phyloP scores from a whole-genome alignment of 2,888 invertebrate genomes.

The Erebia aethiops region DNA sequence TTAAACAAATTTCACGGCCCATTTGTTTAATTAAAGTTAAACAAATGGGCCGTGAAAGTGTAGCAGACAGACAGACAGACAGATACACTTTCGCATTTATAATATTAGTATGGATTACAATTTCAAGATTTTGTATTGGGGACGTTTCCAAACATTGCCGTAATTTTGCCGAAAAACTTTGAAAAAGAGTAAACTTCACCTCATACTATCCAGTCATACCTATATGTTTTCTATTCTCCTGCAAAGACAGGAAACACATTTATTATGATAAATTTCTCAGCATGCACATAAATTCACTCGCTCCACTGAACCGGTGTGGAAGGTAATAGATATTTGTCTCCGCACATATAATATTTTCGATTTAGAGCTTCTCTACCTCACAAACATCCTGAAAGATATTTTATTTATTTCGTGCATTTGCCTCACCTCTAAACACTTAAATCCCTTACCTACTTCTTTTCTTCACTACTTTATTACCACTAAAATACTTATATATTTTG shows the following conservation, averaged over 20 bases:
- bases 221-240: conserved; percentile 31
- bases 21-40: too few relatives aligned
- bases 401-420: neutral
- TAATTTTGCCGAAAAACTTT: too few relatives aligned
- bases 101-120: too few relatives aligned
- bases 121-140: too few relatives aligned
- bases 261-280: conserved; percentile 43
- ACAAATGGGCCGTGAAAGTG: too few relatives aligned
- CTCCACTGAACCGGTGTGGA: conserved; percentile 34
- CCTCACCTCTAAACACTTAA: too few relatives aligned
- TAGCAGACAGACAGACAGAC: too few relatives aligned
- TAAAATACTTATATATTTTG: too few relatives aligned
- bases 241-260: conserved; percentile 37
- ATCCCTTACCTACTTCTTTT: neutral
- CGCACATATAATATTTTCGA: conserved; percentile 17
- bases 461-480: too few relatives aligned
- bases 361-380: neutral
- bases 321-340: conserved; percentile 21
- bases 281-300: conserved; percentile 43
- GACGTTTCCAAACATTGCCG: too few relatives aligned
- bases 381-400: neutral
- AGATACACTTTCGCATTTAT: too few relatives aligned
- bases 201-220: neutral
- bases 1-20: too few relatives aligned
- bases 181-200: neutral